Evolutionary conservation across 2,113 vertebrate genomes (phyloP).

Genomic region (Vulpes ferrilata): DNA sequence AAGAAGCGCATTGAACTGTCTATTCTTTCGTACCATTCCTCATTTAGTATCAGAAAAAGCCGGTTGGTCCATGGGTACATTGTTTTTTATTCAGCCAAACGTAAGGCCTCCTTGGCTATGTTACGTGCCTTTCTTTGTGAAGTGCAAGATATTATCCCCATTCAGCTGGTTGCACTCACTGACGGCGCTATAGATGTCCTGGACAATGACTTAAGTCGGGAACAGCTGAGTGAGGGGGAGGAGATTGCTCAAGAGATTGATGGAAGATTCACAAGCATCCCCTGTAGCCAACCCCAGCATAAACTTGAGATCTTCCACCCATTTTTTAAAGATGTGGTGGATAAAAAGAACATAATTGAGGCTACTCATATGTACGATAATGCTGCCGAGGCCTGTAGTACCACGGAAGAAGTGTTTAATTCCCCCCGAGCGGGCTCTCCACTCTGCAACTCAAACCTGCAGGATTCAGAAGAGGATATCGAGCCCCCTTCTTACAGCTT

Average conservation of each 20-base stretch:
- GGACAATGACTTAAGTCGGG: conserved; percentile 92
- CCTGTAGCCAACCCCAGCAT: conserved; percentile 91
- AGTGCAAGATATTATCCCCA: conserved; percentile 96
- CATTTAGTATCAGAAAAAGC: conserved; percentile 94
- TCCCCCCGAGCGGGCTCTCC: conserved; percentile 95
- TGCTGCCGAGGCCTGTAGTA: conserved; percentile 93
- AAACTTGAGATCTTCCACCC: conserved; percentile 95
- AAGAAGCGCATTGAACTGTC: conserved; percentile 93
- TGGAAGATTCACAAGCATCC: conserved; percentile 91
- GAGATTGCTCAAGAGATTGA: conserved; percentile 97
- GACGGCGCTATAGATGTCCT: conserved; percentile 90
- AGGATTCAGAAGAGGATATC: conserved; percentile 95
- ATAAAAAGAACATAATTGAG: conserved; percentile 95
- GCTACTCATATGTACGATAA: conserved; percentile 97
- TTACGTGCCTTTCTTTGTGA: conserved; percentile 97
- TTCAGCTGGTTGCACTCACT: conserved; percentile 94
- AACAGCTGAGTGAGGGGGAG: conserved; percentile 95
- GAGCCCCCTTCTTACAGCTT: conserved; percentile 90
- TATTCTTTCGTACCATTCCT: conserved; percentile 95
- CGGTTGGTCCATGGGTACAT: conserved; percentile 96
- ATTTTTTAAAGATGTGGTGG: conserved; percentile 95
- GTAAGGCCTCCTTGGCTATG: conserved; percentile 95
- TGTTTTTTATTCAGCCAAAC: conserved; percentile 94
- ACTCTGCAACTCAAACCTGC: conserved; percentile 91
- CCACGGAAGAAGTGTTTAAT: conserved; percentile 92